phyloP scores from a whole-genome alignment of 2,888 invertebrate species.

The Chymomyza caudatula region DNA sequence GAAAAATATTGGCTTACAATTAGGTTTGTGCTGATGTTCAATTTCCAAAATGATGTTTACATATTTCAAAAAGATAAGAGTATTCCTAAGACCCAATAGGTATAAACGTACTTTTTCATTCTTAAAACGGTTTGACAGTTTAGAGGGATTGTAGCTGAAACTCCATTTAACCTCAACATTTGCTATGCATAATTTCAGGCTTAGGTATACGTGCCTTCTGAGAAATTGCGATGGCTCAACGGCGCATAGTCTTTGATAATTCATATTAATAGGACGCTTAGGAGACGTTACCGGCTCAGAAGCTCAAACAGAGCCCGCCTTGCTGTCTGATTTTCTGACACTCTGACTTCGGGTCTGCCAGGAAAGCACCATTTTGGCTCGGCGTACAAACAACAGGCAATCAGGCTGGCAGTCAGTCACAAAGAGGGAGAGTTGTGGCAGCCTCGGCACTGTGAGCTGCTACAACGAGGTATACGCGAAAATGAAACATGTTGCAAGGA shows the following conservation, averaged over 20 bases:
- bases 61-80: no score
- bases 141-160: no score
- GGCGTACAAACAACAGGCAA: conserved; percentile 37
- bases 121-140: no score
- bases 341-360: background rate
- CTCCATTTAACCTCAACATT: background rate
- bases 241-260: conserved; percentile 36
- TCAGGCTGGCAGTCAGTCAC: conserved; percentile 14
- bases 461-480: conserved; percentile 12
- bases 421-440: background rate
- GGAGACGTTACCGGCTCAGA: conserved; percentile 42
- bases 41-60: no score
- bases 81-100: no score
- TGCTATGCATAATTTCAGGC: conserved; percentile 49
- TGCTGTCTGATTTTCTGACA: background rate
- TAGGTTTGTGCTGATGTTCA: no score
- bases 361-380: conserved; percentile 9
- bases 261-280: conserved; percentile 66
- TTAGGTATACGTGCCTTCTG: background rate
- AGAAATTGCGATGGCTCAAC: conserved; percentile 27
- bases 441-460: background rate
- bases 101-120: no score
- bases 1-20: no score
- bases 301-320: background rate
- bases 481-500: conserved; percentile 29